Percentiles rank a stretch among this genome's conserved stretches.
These are phyloP conservation scores for Geotrypetes seraphini DNA, from an alignment of 2,797 vertebrate species.

Conservation along the genomic window DNA sequence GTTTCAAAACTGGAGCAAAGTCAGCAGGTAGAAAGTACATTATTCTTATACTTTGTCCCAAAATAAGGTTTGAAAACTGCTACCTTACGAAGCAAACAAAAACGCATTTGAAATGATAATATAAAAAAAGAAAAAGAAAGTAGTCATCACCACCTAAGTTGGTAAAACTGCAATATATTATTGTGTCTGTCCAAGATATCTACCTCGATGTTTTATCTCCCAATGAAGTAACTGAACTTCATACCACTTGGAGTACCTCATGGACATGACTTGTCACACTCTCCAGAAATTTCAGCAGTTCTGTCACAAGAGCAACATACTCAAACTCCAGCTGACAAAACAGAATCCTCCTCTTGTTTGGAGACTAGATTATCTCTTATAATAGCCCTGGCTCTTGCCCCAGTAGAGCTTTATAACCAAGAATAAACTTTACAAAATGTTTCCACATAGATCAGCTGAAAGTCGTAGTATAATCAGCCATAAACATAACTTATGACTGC, in stretches of 20 bases:
- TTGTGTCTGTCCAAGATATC: too few species aligned
- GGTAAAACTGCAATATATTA: too few species aligned
- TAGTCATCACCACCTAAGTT: too few species aligned
- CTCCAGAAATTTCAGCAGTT: constrained; percentile 35
- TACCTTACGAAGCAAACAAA: too few species aligned
- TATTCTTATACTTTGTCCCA: too few species aligned
- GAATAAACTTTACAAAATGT: constrained; percentile 68
- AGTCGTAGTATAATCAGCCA: too few species aligned
- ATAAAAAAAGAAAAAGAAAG: too few species aligned
- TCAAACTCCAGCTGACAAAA: constrained; percentile 52
- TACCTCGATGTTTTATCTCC: too few species aligned
- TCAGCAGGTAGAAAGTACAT: too few species aligned
- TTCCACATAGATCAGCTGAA: constrained; percentile 62
- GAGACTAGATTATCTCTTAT: constrained; percentile 47
- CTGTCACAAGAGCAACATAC: constrained; percentile 43
- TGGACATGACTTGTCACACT: constrained; percentile 33
- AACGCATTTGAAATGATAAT: too few species aligned
- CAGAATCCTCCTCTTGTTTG: constrained; percentile 44
- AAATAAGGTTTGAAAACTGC: too few species aligned
- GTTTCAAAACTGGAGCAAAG: too few species aligned
- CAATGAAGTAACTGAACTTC: constrained; percentile 28
- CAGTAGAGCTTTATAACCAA: constrained; percentile 57
- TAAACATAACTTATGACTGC: constrained; percentile 58
- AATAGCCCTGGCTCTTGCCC: constrained; percentile 63
- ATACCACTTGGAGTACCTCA: constrained; percentile 26